These are phyloP conservation scores for Bombus turneri DNA, from an alignment of 1,140 invertebrate genomes.

Conservation along the genomic window DNA sequence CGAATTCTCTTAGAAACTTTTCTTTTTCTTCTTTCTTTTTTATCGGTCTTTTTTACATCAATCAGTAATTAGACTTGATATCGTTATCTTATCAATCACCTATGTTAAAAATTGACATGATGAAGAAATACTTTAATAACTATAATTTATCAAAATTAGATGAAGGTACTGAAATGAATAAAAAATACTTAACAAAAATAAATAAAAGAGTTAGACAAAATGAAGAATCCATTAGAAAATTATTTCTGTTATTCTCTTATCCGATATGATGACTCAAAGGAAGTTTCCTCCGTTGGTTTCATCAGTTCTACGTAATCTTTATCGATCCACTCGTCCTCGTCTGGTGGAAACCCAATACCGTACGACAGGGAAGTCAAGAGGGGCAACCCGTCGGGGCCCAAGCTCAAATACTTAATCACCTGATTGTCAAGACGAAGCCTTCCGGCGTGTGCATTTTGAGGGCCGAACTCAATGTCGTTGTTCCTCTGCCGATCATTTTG, in stretches of 20 bases:
- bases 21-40: too few relatives aligned
- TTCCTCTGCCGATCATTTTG: conserved; percentile 64
- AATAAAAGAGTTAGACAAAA: background rate
- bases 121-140: background rate
- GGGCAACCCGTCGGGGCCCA: conserved; percentile 84
- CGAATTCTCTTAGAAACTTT: background rate
- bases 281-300: background rate
- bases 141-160: background rate
- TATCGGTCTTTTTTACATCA: background rate
- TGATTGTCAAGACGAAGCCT: conserved; percentile 78
- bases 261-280: background rate
- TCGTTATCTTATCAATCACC: background rate
- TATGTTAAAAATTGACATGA: background rate
- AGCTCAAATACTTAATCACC: conserved; percentile 84
- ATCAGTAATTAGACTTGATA: background rate
- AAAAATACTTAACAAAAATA: background rate
- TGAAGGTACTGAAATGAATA: background rate
- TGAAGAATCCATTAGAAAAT: background rate
- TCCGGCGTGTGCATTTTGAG: conserved; percentile 84
- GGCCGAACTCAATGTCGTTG: conserved; percentile 82
- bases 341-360: conserved; percentile 64
- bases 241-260: background rate
- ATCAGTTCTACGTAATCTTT: conserved; percentile 84
- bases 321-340: conserved; percentile 83
- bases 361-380: conserved; percentile 83